Evolutionary conservation across 2,797 vertebrate genomes (phyloP).

Genomic region (Chelonia mydas): DNA sequence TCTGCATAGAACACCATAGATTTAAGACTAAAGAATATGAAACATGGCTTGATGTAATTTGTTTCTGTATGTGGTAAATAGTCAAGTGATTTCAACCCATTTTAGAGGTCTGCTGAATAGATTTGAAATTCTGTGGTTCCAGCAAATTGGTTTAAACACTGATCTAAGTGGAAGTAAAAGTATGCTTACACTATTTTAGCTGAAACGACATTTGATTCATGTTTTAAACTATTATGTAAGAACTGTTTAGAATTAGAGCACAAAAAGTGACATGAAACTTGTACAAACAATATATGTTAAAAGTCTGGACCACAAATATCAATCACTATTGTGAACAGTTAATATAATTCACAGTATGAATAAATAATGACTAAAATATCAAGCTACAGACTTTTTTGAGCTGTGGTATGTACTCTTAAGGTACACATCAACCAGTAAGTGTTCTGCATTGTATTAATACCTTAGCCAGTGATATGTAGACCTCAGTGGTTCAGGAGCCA

Average conservation of each 20-base stretch:
- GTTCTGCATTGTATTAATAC: neutral
- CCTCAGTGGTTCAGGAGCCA: no score
- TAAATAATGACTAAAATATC: neutral
- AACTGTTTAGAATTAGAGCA: constrained; percentile 61
- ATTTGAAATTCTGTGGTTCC: neutral
- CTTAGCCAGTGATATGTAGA: neutral
- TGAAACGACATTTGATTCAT: neutral
- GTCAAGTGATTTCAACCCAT: neutral
- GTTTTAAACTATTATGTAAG: constrained; percentile 69
- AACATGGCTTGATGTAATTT: neutral
- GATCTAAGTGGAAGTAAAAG: no score
- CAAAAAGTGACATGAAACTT: constrained; percentile 62
- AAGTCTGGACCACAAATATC: constrained; percentile 53
- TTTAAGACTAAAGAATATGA: neutral
- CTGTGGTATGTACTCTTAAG: neutral
- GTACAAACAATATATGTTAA: constrained; percentile 15
- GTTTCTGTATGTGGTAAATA: neutral
- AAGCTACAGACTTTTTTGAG: neutral
- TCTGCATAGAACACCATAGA: neutral
- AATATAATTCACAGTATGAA: constrained; percentile 30
- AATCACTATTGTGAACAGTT: constrained; percentile 44
- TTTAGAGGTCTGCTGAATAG: neutral
- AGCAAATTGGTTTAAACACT: neutral
- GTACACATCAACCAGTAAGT: neutral
- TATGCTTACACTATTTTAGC: no score